Evolutionary conservation across 2,888 invertebrate genomes (phyloP), one percentile per base, ranked within the genome.

Genomic region (Trachelus tabidus): DNA sequence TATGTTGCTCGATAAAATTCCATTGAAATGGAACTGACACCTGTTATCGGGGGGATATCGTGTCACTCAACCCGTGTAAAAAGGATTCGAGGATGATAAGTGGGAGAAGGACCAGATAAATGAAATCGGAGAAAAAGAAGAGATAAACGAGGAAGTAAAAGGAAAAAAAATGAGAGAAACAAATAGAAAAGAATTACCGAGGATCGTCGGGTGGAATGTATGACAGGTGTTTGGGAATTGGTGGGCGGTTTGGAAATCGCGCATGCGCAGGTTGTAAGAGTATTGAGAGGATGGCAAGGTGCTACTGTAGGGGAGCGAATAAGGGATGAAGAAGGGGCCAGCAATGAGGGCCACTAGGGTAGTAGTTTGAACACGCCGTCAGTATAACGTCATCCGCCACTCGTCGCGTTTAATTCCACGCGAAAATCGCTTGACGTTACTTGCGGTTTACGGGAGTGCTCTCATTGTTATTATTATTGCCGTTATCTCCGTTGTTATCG

Each of bases 341-440:
- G 73, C 56, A 87, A 88, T 87, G 85, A 85, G 88, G 86, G 88
- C 86, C 84, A 88, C 84, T 88, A 85, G 89, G 88, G 86, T 87
- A 89, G 88, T 86, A 85, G 88, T 88, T 82, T 80, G 78, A 81
- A 79, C 80, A 80, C 81, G 77, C 78, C 79, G 77, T 83, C 84
- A 84, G 84, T 84, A 75, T 78, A 82, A 77, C 80, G 82, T 80
- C 80, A 82, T 82, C 83, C 83, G 83, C 81, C 82, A 81, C 78
- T 81, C 82, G 80, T 81, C 80, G 82, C 79, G 83, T 79, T 76
- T 80, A 73, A 73, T 75, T 40, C 31, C 69, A 73, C 80, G 76
- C 68, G 76, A 68, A 40, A 69, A 35, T 78, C 23, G 11, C 73
- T 12, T 11, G 73, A 73, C 35, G 40, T 4, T 12, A 37, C 34